These are phyloP conservation scores for Pygocentrus nattereri DNA, from an alignment of 2,797 vertebrate genomes.

Conservation along the genomic window DNA sequence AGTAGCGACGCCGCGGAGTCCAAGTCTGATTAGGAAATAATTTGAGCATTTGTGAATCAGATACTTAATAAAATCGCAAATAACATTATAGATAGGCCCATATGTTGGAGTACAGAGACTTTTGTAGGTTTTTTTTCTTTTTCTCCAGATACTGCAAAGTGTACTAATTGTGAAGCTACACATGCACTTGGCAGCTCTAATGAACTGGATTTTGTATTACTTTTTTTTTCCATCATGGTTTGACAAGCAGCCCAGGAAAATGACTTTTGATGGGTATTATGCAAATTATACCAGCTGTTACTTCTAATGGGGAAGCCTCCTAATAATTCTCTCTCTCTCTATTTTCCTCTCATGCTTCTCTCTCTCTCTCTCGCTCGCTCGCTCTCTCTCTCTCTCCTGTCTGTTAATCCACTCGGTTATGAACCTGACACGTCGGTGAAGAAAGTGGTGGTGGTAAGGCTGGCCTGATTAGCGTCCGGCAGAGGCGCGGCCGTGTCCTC, in stretches of 20 bases:
- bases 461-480: conserved; percentile 52
- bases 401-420: conserved; percentile 45
- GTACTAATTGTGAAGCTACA: conserved; percentile 46
- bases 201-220: conserved; percentile 65
- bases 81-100: conserved; percentile 14
- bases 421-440: conserved; percentile 45
- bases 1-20: background rate
- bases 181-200: conserved; percentile 50
- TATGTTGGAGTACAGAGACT: conserved; percentile 26
- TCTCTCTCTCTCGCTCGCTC: conserved; percentile 5
- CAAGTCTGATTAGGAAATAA: conserved; percentile 1
- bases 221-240: conserved; percentile 64
- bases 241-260: conserved; percentile 78
- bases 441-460: conserved; percentile 4
- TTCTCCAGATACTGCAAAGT: conserved; percentile 45
- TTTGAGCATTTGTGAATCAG: conserved; percentile 16
- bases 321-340: conserved; percentile 56
- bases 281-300: conserved; percentile 85
- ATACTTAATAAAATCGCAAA: conserved; percentile 12
- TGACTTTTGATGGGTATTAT: conserved; percentile 82
- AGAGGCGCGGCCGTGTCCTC: conserved; percentile 22
- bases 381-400: conserved; percentile 44
- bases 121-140: conserved; percentile 25
- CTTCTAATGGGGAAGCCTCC: conserved; percentile 75
- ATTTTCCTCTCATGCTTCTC: conserved; percentile 8